A percentile compares a stretch with the other conserved stretches of the same genome.
Evolutionary conservation across 2,888 invertebrate genomes (phyloP).

Genomic region (Melikaiella ostensackeni): DNA sequence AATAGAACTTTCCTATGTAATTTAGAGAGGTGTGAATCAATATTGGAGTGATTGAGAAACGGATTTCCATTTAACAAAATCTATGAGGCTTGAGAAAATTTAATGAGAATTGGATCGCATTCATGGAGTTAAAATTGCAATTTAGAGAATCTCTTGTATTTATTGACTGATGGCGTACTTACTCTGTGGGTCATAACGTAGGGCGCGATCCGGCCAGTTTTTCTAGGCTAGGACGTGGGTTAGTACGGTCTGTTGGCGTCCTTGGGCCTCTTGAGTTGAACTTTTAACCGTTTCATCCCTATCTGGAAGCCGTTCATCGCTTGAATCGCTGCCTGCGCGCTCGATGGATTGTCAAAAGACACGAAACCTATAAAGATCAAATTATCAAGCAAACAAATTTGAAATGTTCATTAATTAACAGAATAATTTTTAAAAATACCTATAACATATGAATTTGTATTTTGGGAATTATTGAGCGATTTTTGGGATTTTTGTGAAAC

Average conservation of each 20-base stretch:
- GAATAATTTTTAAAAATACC: neutral
- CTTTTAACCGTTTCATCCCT: slow-evolving; percentile 99
- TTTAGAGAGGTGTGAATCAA: neutral
- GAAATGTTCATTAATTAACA: neutral
- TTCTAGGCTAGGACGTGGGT: slow-evolving; percentile 83
- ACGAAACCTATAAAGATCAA: slow-evolving; percentile 90
- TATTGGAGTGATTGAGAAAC: neutral
- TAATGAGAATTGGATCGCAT: slow-evolving; percentile 7
- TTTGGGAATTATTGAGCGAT: neutral
- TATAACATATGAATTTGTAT: neutral
- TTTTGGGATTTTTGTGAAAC: no score
- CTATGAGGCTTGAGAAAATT: slow-evolving; percentile 12
- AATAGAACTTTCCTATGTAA: no score
- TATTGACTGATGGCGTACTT: slow-evolving; percentile 53
- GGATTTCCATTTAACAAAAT: slow-evolving; percentile 14
- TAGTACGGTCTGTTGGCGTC: slow-evolving; percentile 99
- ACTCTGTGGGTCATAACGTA: slow-evolving; percentile 74
- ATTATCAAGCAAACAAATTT: neutral
- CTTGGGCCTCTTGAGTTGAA: slow-evolving; percentile 99
- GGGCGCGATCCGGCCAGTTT: slow-evolving; percentile 76
- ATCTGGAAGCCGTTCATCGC: slow-evolving; percentile 99
- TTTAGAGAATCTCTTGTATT: neutral
- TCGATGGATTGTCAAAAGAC: slow-evolving; percentile 98
- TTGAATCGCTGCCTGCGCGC: slow-evolving; percentile 99
- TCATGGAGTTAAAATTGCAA: neutral